phyloP scores from a whole-genome alignment of 2,888 invertebrate genomes.

The Lithophane ornitopus region DNA sequence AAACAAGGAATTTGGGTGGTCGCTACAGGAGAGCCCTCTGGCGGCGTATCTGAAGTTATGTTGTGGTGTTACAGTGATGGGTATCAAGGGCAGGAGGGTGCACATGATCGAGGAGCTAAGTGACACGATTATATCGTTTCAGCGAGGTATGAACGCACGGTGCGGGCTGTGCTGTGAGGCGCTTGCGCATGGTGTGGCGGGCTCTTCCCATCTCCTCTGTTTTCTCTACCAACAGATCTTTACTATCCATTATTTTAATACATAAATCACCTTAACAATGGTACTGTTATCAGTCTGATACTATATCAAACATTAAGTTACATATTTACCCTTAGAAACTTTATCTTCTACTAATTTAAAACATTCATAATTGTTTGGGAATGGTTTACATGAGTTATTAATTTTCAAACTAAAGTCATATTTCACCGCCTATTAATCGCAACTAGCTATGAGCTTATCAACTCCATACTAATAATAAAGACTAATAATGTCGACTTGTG shows the following conservation, averaged over 20 bases:
- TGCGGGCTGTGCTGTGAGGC: slow-evolving; percentile 73
- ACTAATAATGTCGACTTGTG: slow-evolving; percentile 55
- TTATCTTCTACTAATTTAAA: slow-evolving; percentile 53
- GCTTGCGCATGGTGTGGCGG: slow-evolving; percentile 87
- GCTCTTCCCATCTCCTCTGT: slow-evolving; percentile 71
- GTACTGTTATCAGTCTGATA: slow-evolving; percentile 27
- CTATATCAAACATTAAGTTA: slow-evolving; percentile 16
- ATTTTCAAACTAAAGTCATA: slow-evolving; percentile 50
- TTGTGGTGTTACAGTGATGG: slow-evolving; percentile 96
- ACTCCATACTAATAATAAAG: slow-evolving; percentile 60
- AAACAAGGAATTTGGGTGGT: slow-evolving; percentile 38
- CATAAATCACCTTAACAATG: slow-evolving; percentile 43
- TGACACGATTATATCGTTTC: slow-evolving; percentile 99
- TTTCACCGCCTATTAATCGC: slow-evolving; percentile 78
- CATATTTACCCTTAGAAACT: slow-evolving; percentile 35
- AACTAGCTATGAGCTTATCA: slow-evolving; percentile 80
- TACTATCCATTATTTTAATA: slow-evolving; percentile 60
- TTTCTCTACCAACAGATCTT: slow-evolving; percentile 55
- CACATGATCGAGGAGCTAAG: slow-evolving; percentile 99
- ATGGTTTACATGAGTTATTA: slow-evolving; percentile 56
- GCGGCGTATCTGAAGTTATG: slow-evolving; percentile 78
- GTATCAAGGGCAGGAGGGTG: slow-evolving; percentile 99
- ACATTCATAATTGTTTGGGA: slow-evolving; percentile 60
- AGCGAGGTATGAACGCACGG: slow-evolving; percentile 96
- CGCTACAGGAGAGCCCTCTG: slow-evolving; percentile 46